These are phyloP conservation scores for Leptopterna dolabrata DNA, from an alignment of 2,888 invertebrate genomes.

Conservation along the genomic window DNA sequence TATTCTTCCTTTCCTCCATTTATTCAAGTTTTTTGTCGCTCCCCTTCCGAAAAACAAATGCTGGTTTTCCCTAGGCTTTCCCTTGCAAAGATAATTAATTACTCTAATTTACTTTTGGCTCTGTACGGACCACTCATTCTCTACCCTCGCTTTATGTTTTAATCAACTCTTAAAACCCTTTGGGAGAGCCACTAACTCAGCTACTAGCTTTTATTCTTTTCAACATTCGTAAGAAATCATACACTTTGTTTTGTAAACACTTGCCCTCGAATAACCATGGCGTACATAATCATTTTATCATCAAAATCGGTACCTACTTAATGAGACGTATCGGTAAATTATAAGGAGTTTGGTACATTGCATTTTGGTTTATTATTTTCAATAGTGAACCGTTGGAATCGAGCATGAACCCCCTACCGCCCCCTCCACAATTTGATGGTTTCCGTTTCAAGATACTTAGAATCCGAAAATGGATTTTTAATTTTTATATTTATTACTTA, in stretches of 20 bases:
- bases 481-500: too few species aligned
- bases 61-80: conserved; percentile 2
- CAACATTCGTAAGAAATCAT: neutral
- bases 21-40: neutral
- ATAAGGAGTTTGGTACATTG: too few species aligned
- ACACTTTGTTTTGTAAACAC: neutral
- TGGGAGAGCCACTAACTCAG: neutral
- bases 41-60: conserved; percentile 4
- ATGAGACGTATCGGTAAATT: too few species aligned
- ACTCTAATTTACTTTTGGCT: conserved; percentile 14
- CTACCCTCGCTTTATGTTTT: neutral
- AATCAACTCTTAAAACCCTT: neutral
- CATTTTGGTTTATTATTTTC: too few species aligned
- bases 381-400: too few species aligned
- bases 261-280: neutral
- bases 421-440: too few species aligned
- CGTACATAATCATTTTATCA: too few species aligned
- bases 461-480: too few species aligned
- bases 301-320: too few species aligned
- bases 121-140: neutral
- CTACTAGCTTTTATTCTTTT: neutral
- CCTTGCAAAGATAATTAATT: conserved; percentile 9
- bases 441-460: too few species aligned
- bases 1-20: neutral
- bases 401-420: too few species aligned